Conservation (phyloP, 1,140 invertebrate species). For the Lycorma delicatula region DNA sequence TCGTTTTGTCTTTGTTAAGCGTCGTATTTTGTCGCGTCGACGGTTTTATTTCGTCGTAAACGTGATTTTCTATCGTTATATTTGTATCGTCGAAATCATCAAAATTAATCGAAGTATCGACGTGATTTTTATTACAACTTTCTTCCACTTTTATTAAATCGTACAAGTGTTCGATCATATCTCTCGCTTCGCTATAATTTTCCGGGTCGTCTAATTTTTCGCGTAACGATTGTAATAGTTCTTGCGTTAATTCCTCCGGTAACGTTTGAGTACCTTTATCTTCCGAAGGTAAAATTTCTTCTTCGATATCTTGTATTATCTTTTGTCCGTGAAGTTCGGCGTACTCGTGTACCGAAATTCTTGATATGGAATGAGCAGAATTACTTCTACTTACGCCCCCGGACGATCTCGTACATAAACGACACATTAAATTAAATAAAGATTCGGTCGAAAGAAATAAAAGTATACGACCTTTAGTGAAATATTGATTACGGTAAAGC, state of each 20-base stretch:
- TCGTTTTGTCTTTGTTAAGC: neutral
- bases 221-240: slow-evolving; percentile 56
- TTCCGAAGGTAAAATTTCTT: slow-evolving; percentile 36
- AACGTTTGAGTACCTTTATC: slow-evolving; percentile 62
- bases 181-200: slow-evolving; percentile 60
- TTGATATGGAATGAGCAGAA: slow-evolving; percentile 49
- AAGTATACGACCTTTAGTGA: slow-evolving; percentile 34
- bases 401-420: slow-evolving; percentile 33
- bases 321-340: slow-evolving; percentile 44
- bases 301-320: slow-evolving; percentile 28
- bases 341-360: slow-evolving; percentile 53
- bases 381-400: slow-evolving; percentile 39
- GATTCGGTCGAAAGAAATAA: slow-evolving; percentile 32
- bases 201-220: slow-evolving; percentile 61
- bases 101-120: slow-evolving; percentile 35
- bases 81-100: slow-evolving; percentile 28
- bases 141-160: slow-evolving; percentile 67
- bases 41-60: slow-evolving; percentile 52
- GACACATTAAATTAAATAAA: slow-evolving; percentile 34
- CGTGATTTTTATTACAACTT: slow-evolving; percentile 49
- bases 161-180: slow-evolving; percentile 69
- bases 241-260: slow-evolving; percentile 63
- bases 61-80: no score
- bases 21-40: slow-evolving; percentile 37
- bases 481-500: slow-evolving; percentile 45